Base-by-base conservation (phyloP, 2,113 vertebrate genomes). In the Corythoichthys haematopterus region DNA sequence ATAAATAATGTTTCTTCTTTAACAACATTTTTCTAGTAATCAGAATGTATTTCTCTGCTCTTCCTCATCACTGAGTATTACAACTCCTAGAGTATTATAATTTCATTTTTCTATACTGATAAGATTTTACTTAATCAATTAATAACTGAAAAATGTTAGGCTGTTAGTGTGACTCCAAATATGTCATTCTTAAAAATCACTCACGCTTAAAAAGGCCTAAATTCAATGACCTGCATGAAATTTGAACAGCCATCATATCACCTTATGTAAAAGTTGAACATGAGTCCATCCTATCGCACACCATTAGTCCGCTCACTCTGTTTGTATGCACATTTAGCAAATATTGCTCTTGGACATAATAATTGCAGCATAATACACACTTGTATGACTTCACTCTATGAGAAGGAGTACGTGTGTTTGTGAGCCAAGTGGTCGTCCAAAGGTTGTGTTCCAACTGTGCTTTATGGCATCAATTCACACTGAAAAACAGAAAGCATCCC, bases 401-500 rank as follows among this genome's bases (percentile, higher is more conserved):
- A 40, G 1, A 3, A 15, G 57, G 64, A 73, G 48, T 72, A 68
- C 82, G 72, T 80, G 71, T 71, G 16, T 14, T 40, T 50, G 72
- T n/a, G 60, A 63, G 78, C 80, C 20, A 40, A 48, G 64, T 68
- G 62, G 47, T 72, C 68, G 91, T 84, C 79, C 90, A 92, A 93
- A 93, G 91, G 90, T 92, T 89, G 76, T 0, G 67, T 89, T 91
- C 85, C 91, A 92, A 80, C 88, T 88, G 79, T 20, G 36, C 87
- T 93, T 92, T 91, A 93, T 91, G 85, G 76, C 78, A 46, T 55
- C 72, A 20, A 64, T 67, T 64, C 61, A 1, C 57, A 28, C 20
- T 1, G 37, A 12, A 2, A 65, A 66, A 52, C 57, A 67, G 74
- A 80, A 82, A 65, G 69, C 68, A 11, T 59, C 3, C 48, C 65